Evolutionary conservation across 2,888 invertebrate species (phyloP).

Genomic region (Nephrotoma guestfalica): DNA sequence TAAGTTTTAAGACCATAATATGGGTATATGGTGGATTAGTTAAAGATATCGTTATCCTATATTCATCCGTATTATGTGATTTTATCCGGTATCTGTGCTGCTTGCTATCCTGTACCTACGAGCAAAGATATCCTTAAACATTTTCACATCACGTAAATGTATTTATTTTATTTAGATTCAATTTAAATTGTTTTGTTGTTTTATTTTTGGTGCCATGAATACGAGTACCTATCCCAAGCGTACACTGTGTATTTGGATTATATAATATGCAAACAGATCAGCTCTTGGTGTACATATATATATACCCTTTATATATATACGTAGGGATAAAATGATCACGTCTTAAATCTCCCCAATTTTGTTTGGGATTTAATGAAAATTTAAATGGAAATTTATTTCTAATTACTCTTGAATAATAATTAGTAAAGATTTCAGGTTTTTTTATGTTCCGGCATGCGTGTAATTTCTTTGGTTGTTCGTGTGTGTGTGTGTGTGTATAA

Average conservation of each 20-base stretch:
- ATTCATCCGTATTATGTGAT: background rate
- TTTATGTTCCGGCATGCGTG: background rate
- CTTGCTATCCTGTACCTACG: background rate
- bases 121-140: background rate
- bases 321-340: background rate
- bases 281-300: background rate
- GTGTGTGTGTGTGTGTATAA: background rate
- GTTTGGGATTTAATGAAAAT: background rate
- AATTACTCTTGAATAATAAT: background rate
- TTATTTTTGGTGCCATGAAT: background rate
- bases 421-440: background rate
- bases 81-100: background rate
- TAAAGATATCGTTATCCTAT: background rate
- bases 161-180: background rate
- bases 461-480: background rate
- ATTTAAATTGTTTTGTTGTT: background rate
- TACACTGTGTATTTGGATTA: background rate
- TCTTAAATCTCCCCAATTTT: background rate
- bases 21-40: background rate
- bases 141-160: background rate
- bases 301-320: background rate
- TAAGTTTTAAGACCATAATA: background rate
- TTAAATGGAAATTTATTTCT: background rate
- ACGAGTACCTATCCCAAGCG: background rate
- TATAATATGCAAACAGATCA: background rate